phyloP scores from a whole-genome alignment of 2,888 invertebrate genomes.

The Nymphalis polychloros region DNA sequence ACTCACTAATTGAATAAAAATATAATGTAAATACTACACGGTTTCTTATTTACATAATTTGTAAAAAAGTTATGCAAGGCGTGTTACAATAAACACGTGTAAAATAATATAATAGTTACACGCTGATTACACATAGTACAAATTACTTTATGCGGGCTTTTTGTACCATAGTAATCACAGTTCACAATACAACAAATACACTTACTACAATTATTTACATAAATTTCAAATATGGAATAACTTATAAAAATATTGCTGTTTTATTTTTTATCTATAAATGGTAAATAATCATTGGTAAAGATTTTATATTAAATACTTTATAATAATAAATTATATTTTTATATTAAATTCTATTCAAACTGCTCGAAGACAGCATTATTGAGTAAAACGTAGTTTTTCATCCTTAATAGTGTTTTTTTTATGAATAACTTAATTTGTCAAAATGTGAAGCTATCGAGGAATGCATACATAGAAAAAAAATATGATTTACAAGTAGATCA shows the following conservation, averaged over 20 bases:
- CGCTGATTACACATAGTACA: constrained; percentile 4
- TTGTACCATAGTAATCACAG: background rate
- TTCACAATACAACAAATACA: background rate
- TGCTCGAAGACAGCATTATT: too few species aligned
- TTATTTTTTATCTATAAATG: background rate
- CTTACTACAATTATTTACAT: background rate
- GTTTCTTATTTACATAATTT: constrained; percentile 2
- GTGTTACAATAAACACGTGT: constrained; percentile 28
- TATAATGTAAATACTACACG: background rate
- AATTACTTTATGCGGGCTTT: constrained; percentile 18
- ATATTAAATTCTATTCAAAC: background rate
- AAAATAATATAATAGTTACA: constrained; percentile 1
- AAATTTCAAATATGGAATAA: background rate
- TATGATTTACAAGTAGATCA: too few species aligned
- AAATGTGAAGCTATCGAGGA: too few species aligned
- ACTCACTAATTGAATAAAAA: background rate
- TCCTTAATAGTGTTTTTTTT: too few species aligned
- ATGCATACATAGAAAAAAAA: too few species aligned
- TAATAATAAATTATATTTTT: too few species aligned
- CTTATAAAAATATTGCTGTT: background rate
- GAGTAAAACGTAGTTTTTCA: too few species aligned
- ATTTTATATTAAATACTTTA: too few species aligned
- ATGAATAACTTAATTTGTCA: too few species aligned
- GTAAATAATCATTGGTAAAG: background rate
- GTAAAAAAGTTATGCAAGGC: constrained; percentile 24